These are phyloP conservation scores for zebrafish (Danio rerio) DNA, from an alignment of 2,113 vertebrate genomes.

Conservation along the genomic window DNA sequence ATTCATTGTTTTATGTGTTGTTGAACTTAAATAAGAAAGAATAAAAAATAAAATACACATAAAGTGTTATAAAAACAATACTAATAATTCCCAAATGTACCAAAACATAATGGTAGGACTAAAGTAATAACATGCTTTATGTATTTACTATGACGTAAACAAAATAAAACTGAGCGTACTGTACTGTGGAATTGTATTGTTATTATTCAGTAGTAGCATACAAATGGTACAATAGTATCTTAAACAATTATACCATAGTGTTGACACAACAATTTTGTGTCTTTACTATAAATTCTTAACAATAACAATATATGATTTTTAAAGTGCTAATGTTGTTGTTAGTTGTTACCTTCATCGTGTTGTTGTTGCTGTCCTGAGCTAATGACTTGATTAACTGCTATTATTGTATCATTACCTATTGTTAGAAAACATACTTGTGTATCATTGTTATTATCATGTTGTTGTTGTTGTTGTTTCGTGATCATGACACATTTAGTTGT, in stretches of 20 bases:
- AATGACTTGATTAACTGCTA: background rate
- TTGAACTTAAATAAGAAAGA: too few relatives aligned
- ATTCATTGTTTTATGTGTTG: too few relatives aligned
- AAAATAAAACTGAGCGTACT: too few relatives aligned
- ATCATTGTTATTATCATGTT: background rate
- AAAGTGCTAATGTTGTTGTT: background rate
- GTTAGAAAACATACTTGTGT: background rate
- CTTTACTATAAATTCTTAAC: too few relatives aligned
- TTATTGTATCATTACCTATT: background rate
- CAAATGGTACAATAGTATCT: slow-evolving; percentile 4
- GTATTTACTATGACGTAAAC: background rate
- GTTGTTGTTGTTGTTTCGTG: background rate
- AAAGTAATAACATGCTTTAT: background rate
- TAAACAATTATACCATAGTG: background rate
- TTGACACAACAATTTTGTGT: background rate
- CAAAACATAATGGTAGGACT: background rate
- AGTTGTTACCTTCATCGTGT: background rate
- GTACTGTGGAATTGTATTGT: background rate
- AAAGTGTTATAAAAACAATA: too few relatives aligned
- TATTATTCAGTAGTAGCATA: background rate
- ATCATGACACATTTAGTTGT: background rate
- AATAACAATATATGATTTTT: background rate
- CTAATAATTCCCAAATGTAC: too few relatives aligned
- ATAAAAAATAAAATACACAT: too few relatives aligned
- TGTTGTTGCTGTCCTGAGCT: background rate